Percentiles rank a stretch among this genome's conserved stretches.
Evolutionary conservation across 2,113 vertebrate species (phyloP).

Genomic region (Callopanchax toddi): DNA sequence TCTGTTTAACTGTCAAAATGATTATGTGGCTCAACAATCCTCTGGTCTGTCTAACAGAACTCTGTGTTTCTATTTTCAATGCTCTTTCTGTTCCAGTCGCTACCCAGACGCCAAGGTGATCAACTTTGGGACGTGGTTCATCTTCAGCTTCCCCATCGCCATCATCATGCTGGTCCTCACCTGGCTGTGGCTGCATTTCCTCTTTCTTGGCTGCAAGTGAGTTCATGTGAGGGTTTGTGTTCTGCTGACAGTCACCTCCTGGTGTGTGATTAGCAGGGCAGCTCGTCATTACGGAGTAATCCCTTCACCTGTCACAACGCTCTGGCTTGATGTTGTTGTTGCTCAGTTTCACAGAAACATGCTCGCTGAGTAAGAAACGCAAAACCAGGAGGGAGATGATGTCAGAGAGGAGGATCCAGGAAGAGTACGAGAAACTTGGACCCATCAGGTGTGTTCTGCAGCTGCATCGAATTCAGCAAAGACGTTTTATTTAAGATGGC

Average conservation of each 20-base stretch:
- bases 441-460: slow-evolving; percentile 88
- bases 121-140: slow-evolving; percentile 98
- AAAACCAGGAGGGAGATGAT: slow-evolving; percentile 92
- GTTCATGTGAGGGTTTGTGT: slow-evolving; percentile 44
- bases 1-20: no score
- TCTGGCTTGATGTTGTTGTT: background rate
- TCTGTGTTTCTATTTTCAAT: no score
- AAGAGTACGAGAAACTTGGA: slow-evolving; percentile 94
- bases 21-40: background rate
- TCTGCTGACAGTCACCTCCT: slow-evolving; percentile 1
- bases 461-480: no score
- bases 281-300: slow-evolving; percentile 49
- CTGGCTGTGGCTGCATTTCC: slow-evolving; percentile 97
- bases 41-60: background rate
- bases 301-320: background rate
- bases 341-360: slow-evolving; percentile 93
- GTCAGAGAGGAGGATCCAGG: slow-evolving; percentile 93
- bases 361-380: slow-evolving; percentile 96
- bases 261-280: slow-evolving; percentile 18
- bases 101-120: slow-evolving; percentile 94
- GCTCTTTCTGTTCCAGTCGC: slow-evolving; percentile 81
- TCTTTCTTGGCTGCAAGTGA: slow-evolving; percentile 99
- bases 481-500: no score
- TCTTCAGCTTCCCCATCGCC: slow-evolving; percentile 96
- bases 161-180: slow-evolving; percentile 95